phyloP scores from a whole-genome alignment of 2,797 vertebrate genomes.

The Spea hammondii region DNA sequence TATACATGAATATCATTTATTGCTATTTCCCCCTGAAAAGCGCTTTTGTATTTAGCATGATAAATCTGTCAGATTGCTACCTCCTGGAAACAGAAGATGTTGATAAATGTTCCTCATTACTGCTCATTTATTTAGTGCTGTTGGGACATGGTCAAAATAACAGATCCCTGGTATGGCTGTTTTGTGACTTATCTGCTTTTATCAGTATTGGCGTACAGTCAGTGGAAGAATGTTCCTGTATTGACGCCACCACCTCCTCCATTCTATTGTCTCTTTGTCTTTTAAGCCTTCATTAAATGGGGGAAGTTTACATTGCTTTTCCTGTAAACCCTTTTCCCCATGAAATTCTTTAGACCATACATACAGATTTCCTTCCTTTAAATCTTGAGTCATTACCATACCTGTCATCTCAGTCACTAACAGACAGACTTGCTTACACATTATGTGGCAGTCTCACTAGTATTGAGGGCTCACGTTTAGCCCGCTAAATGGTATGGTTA shows the following conservation, averaged over 20 bases:
- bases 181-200: conserved; percentile 25
- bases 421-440: neutral
- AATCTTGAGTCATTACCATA: neutral
- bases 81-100: conserved; percentile 14
- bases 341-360: conserved; percentile 39
- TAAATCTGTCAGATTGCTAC: conserved; percentile 34
- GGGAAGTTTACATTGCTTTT: conserved; percentile 51
- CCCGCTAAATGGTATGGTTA: neutral
- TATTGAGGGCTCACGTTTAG: neutral
- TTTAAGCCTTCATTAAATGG: conserved; percentile 30
- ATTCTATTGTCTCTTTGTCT: conserved; percentile 44
- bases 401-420: neutral
- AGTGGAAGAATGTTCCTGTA: conserved; percentile 18
- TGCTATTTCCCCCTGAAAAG: conserved; percentile 8
- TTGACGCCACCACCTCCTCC: conserved; percentile 30
- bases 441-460: neutral
- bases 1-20: neutral
- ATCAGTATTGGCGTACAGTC: neutral
- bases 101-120: conserved; percentile 37
- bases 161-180: neutral
- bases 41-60: conserved; percentile 27
- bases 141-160: conserved; percentile 33
- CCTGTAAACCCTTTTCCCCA: conserved; percentile 34
- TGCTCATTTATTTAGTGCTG: conserved; percentile 23
- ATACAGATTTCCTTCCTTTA: conserved; percentile 47